Conservation (phyloP, 1,140 invertebrate species). For the Apis mellifera region DNA sequence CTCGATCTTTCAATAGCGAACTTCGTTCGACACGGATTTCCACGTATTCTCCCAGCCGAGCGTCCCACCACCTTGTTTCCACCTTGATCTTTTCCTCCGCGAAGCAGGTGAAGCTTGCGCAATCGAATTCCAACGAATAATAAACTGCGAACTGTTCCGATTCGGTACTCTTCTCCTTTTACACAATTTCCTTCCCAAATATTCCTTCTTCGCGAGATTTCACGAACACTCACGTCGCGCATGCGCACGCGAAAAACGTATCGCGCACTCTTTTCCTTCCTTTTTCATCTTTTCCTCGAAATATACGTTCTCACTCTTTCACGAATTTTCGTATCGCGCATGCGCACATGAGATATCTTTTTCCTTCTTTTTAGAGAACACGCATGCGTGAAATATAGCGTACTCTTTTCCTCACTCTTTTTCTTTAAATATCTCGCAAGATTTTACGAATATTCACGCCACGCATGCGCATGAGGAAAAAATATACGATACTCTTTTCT, state of each 20-base stretch:
- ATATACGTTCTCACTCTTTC: too few relatives aligned
- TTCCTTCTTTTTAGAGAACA: too few relatives aligned
- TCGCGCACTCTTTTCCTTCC: not conserved
- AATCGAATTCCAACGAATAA: slow-evolving; percentile 30
- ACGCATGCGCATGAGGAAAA: too few relatives aligned
- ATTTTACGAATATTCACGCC: too few relatives aligned
- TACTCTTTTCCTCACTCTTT: too few relatives aligned
- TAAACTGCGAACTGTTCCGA: not conserved
- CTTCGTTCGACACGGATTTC: slow-evolving; percentile 45
- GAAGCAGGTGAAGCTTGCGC: slow-evolving; percentile 41
- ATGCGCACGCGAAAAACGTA: not conserved
- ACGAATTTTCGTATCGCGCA: too few relatives aligned
- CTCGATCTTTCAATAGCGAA: slow-evolving; percentile 73
- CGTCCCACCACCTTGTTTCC: slow-evolving; percentile 17
- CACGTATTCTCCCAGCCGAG: slow-evolving; percentile 38
- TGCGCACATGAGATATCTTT: too few relatives aligned
- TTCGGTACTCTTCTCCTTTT: not conserved
- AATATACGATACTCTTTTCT: too few relatives aligned
- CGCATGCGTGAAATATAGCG: too few relatives aligned
- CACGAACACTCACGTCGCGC: not conserved
- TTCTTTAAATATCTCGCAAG: too few relatives aligned
- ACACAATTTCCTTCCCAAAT: not conserved
- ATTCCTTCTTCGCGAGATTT: not conserved
- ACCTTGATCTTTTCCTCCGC: slow-evolving; percentile 44
- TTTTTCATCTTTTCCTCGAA: not conserved